These are phyloP conservation scores for Platichthys flesus DNA, from an alignment of 2,113 vertebrate species.

Conservation along the genomic window DNA sequence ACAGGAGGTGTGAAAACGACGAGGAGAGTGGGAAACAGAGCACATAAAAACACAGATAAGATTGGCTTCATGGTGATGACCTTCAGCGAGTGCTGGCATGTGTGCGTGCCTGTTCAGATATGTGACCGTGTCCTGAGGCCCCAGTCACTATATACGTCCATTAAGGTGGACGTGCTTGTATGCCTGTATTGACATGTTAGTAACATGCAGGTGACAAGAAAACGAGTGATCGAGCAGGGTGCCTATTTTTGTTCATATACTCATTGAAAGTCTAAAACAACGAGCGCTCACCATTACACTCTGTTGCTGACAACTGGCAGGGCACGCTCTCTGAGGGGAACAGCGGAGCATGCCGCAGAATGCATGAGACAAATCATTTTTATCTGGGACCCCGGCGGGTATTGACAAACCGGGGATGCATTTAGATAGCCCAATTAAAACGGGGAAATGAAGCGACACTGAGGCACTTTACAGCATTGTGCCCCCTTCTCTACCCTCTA, in stretches of 20 bases:
- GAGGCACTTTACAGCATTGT: conserved; percentile 68
- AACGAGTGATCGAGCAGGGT: conserved; percentile 5
- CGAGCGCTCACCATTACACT: conserved; percentile 64
- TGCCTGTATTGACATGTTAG: conserved; percentile 26
- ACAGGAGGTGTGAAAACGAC: conserved; percentile 70
- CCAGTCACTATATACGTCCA: not conserved
- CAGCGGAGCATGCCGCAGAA: conserved; percentile 76
- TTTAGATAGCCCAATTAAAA: conserved; percentile 87
- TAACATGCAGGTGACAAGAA: not conserved
- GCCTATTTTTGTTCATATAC: conserved; percentile 34
- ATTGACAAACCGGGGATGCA: conserved; percentile 84
- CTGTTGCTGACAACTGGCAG: conserved; percentile 67
- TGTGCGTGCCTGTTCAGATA: conserved; percentile 39
- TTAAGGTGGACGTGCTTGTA: conserved; percentile 1
- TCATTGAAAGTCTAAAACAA: conserved; percentile 68
- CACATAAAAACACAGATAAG: conserved; percentile 74
- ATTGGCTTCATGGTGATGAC: conserved; percentile 70
- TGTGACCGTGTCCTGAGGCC: conserved; percentile 13
- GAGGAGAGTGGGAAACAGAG: conserved; percentile 61
- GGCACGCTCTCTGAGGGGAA: conserved; percentile 67
- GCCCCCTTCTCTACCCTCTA: conserved; percentile 62
- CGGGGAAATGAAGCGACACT: conserved; percentile 79
- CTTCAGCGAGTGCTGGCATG: conserved; percentile 58
- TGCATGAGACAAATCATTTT: conserved; percentile 83
- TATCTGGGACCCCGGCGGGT: conserved; percentile 80